Evolutionary conservation across 2,888 invertebrate genomes (phyloP), one percentile per base, ranked within the genome.

Genomic region (Nomada flava): DNA sequence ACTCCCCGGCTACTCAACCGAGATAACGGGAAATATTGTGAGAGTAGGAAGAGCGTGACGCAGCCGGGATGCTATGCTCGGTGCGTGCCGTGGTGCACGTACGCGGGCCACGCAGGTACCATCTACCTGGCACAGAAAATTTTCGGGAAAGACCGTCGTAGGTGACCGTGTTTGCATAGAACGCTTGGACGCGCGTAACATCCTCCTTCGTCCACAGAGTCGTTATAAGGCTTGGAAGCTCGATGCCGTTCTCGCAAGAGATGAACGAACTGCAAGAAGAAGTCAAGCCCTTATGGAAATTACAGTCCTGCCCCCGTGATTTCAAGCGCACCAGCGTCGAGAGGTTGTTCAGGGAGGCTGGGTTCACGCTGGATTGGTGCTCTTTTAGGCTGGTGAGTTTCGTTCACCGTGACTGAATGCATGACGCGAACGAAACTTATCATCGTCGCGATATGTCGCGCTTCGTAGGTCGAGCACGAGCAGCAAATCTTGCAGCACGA

Each of bases 291-390:
- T 94, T 98, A 0, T 96, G 97, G 91, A 97, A 97, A 84, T 94
- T 97, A 60, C 95, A 96, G 0, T 96, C 96, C 23, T 98, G 98
- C 90, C 98, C 98, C 0, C 93, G 96, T 36, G 96, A 97, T 89
- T 98, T 97, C 92, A 98, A 98, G 92, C 95, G 97, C 78, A 98
- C 98, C 0, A 97, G 97, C 0, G 97, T 97, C 0, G 98, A 98
- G 92, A 95, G 97, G 88, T 95, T 96, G 78, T 98, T 98, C 93
- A 95, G 98, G 83, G 96, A 96, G 80, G 96, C 96, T 11, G 96
- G 96, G 0, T 96, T 98, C 89, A 95, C 96, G 50, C 93, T 98
- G 20, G 98, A 98, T 92, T 98, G 98, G 98, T 98, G 98, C 91
- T 96, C 96, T 70, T 98, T 98, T 92, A 95, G 96, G 93, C 94